These are phyloP conservation scores for Neodiprion virginianus DNA, from an alignment of 1,140 invertebrate species.

Conservation along the genomic window DNA sequence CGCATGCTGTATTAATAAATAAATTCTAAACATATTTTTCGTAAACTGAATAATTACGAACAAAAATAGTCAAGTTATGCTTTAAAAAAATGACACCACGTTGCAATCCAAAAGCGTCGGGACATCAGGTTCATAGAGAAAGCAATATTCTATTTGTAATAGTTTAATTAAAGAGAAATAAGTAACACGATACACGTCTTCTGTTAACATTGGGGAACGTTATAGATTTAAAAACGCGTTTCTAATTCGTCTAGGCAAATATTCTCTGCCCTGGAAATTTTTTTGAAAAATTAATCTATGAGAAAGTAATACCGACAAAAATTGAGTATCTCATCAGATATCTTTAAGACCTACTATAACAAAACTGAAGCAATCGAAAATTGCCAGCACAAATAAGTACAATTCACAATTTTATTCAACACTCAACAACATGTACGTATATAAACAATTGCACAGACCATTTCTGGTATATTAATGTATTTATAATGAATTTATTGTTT, in stretches of 20 bases:
- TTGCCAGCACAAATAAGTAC: conserved; percentile 22
- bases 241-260: background rate
- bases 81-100: background rate
- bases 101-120: background rate
- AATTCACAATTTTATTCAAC: conserved; percentile 5
- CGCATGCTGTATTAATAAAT: background rate
- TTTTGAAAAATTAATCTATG: background rate
- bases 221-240: background rate
- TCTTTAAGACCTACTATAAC: background rate
- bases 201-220: background rate
- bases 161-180: conserved; percentile 4
- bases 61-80: background rate
- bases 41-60: background rate
- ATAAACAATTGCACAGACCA: conserved; percentile 24
- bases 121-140: background rate
- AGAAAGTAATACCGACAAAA: background rate
- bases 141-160: conserved; percentile 1
- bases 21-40: background rate
- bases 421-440: conserved; percentile 26
- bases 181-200: conserved; percentile 2
- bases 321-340: background rate
- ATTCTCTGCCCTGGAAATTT: background rate
- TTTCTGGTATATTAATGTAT: background rate
- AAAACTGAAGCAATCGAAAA: conserved; percentile 20
- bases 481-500: background rate